Percentiles rank a stretch among this genome's conserved stretches.
Evolutionary conservation across 2,888 invertebrate genomes (phyloP).

Genomic region (Ochropleura plecta): DNA sequence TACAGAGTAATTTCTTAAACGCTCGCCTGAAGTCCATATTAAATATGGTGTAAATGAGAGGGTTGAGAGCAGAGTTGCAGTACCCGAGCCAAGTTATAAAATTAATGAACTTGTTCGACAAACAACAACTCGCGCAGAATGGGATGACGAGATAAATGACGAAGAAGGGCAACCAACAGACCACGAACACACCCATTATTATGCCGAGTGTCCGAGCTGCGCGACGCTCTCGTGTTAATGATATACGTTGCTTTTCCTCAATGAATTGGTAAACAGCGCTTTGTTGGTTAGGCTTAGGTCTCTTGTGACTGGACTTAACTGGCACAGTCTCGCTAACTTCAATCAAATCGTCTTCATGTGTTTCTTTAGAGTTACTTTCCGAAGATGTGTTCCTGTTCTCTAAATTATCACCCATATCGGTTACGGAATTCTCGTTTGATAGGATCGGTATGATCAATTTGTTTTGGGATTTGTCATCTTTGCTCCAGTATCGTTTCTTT

Average conservation of each 20-base stretch:
- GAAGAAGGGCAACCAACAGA: constrained; percentile 99
- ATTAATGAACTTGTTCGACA: constrained; percentile 95
- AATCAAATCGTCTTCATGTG: constrained; percentile 83
- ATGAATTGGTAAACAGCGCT: constrained; percentile 96
- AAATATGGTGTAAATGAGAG: constrained; percentile 98
- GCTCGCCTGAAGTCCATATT: constrained; percentile 98
- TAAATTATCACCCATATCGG: constrained; percentile 82
- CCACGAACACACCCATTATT: constrained; percentile 99
- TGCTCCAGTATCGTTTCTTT: constrained; percentile 90
- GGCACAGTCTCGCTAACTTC: constrained; percentile 77
- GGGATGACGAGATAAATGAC: constrained; percentile 98
- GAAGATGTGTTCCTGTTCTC: constrained; percentile 86
- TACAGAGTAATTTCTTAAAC: constrained; percentile 93
- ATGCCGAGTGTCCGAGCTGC: constrained; percentile 98
- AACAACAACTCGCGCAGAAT: constrained; percentile 95
- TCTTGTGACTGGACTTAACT: constrained; percentile 76
- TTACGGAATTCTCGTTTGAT: constrained; percentile 86
- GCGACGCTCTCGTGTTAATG: constrained; percentile 97
- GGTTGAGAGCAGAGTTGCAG: constrained; percentile 97
- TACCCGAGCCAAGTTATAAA: constrained; percentile 98
- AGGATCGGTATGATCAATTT: constrained; percentile 87
- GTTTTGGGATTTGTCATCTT: constrained; percentile 86
- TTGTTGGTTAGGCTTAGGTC: constrained; percentile 80
- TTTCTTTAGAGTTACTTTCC: constrained; percentile 88
- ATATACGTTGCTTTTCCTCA: constrained; percentile 97